Percentiles rank a stretch among this genome's conserved stretches.
Conservation (phyloP, 2,797 vertebrate species). For the Octomys mimax region DNA sequence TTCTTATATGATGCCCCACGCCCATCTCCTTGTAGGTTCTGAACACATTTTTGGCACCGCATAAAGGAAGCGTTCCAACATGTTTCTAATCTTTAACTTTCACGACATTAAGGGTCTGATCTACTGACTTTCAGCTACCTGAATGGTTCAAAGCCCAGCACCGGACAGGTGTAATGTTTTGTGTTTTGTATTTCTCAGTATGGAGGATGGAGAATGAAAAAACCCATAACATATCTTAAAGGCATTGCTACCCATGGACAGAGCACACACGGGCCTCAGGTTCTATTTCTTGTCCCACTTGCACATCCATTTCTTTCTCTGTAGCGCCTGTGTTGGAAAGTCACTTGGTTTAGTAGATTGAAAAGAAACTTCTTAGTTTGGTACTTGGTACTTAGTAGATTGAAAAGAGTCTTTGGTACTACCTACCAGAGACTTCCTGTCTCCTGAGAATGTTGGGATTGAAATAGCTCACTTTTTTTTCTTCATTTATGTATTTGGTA, state of each 20-base stretch:
- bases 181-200: constrained; percentile 66
- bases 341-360: neutral
- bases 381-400: neutral
- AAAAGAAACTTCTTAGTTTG: constrained; percentile 42
- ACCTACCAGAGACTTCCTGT: neutral
- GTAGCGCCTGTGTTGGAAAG: constrained; percentile 2
- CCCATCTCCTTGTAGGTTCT: constrained; percentile 90
- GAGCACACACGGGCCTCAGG: neutral
- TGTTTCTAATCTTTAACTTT: constrained; percentile 91
- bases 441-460: neutral
- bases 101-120: constrained; percentile 91
- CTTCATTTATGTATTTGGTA: no score
- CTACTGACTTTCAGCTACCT: constrained; percentile 90
- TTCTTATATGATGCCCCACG: constrained; percentile 84
- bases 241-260: constrained; percentile 32
- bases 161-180: constrained; percentile 71
- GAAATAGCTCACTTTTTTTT: neutral
- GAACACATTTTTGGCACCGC: constrained; percentile 94
- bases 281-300: constrained; percentile 38
- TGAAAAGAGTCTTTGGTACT: constrained; percentile 21
- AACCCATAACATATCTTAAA: constrained; percentile 57
- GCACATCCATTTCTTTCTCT: neutral
- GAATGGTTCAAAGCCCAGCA: constrained; percentile 85
- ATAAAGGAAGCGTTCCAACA: constrained; percentile 91
- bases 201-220: constrained; percentile 69